Evolutionary conservation across 2,797 vertebrate genomes (phyloP).

Genomic region (Yasuhikotakia modesta): DNA sequence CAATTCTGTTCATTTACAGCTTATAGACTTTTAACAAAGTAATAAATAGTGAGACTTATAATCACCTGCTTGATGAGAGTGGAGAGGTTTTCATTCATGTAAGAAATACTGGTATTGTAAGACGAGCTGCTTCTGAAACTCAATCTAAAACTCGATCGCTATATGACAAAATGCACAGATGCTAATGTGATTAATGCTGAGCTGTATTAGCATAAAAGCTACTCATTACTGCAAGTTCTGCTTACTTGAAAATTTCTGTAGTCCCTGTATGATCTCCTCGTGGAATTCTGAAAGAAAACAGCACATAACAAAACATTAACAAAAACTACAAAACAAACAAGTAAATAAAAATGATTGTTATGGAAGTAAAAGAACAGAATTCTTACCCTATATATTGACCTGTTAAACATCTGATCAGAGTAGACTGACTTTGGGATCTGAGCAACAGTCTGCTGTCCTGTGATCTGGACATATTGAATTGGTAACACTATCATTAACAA

Average conservation of each 20-base stretch:
- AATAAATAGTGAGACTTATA: neutral
- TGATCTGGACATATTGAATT: neutral
- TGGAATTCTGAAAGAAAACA: slow-evolving; percentile 42
- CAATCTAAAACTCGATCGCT: neutral
- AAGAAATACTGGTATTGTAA: neutral
- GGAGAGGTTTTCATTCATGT: neutral
- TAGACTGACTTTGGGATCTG: neutral
- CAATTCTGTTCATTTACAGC: no score
- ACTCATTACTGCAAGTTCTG: neutral
- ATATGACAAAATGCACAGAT: neutral
- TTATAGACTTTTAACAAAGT: neutral
- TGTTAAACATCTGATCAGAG: neutral
- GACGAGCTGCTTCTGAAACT: neutral
- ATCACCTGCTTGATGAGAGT: slow-evolving; percentile 36
- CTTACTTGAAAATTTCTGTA: neutral
- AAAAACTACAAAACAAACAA: neutral
- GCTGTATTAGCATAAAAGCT: neutral
- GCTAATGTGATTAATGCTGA: neutral
- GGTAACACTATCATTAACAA: neutral
- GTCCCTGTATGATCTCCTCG: slow-evolving; percentile 7
- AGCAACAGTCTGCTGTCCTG: neutral
- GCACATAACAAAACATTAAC: neutral
- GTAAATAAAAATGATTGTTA: neutral
- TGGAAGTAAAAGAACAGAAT: neutral
- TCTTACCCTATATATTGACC: neutral